phyloP scores from a whole-genome alignment of 2,888 invertebrate genomes.

The Drosophila subsilvestris region DNA sequence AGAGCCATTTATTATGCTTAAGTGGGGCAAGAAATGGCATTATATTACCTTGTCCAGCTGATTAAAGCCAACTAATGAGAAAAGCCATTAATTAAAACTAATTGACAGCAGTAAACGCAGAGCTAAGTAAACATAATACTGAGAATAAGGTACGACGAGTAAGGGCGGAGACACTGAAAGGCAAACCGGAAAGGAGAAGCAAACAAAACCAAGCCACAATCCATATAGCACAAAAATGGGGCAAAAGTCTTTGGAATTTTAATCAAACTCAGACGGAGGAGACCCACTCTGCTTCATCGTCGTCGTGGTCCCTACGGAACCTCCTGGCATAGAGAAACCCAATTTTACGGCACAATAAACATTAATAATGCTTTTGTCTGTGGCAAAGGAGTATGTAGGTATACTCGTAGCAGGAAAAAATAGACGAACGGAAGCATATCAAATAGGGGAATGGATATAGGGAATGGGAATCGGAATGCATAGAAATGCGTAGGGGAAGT shows the following conservation, averaged over 20 bases:
- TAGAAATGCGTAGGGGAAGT: neutral
- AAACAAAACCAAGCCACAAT: neutral
- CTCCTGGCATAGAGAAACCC: constrained; percentile 6
- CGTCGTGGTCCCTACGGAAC: neutral
- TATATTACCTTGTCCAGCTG: neutral
- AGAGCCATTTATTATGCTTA: constrained; percentile 1
- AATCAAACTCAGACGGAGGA: constrained; percentile 3
- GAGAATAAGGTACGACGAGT: neutral
- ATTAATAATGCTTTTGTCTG: constrained; percentile 31
- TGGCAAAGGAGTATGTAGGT: neutral
- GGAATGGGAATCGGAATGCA: neutral
- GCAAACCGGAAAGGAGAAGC: neutral
- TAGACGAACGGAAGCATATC: no score
- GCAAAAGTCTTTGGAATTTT: constrained; percentile 3
- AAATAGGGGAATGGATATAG: neutral
- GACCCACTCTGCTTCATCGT: neutral
- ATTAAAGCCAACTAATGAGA: neutral
- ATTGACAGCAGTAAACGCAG: neutral
- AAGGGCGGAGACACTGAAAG: neutral
- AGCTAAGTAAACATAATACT: neutral
- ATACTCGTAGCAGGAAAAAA: neutral
- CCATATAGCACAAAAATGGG: constrained; percentile 6
- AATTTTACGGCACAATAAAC: constrained; percentile 58
- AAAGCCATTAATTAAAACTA: constrained; percentile 1
- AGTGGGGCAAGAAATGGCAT: neutral